phyloP scores from a whole-genome alignment of 64 coral and sea anemone genomes.

The Actinia tenebrosa region DNA sequence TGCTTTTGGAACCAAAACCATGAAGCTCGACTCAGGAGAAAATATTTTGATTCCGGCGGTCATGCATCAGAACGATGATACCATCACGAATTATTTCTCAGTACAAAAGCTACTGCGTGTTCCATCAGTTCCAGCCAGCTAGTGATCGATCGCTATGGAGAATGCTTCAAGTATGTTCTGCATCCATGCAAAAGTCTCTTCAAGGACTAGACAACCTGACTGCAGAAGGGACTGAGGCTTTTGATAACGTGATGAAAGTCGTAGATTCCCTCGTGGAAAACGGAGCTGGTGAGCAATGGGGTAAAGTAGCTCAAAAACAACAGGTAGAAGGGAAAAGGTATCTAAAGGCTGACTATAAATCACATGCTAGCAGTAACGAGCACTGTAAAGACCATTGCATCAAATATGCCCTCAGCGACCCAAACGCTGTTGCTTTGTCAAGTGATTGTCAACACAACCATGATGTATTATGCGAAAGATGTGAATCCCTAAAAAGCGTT shows the following conservation, averaged over 20 bases:
- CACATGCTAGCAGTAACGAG: slow-evolving; percentile 24
- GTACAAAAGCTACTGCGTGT: not conserved
- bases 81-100: too few species aligned
- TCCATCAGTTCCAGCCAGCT: slow-evolving; percentile 10
- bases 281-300: slow-evolving; percentile 26
- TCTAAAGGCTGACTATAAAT: slow-evolving; percentile 53
- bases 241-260: slow-evolving; percentile 42
- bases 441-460: too few species aligned
- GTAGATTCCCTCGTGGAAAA: slow-evolving; percentile 23
- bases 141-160: slow-evolving; percentile 27
- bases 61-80: slow-evolving; percentile 26
- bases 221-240: slow-evolving; percentile 7
- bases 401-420: not conserved
- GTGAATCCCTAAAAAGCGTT: too few species aligned
- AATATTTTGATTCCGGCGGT: slow-evolving; percentile 20
- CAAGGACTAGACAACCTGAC: slow-evolving; percentile 28
- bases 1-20: slow-evolving; percentile 1
- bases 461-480: too few species aligned
- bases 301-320: slow-evolving; percentile 21
- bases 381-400: slow-evolving; percentile 20
- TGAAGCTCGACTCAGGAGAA: slow-evolving; percentile 25
- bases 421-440: not conserved
- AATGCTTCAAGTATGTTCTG: slow-evolving; percentile 33
- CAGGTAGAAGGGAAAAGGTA: slow-evolving; percentile 43
- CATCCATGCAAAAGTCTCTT: slow-evolving; percentile 28